Conservation (phyloP, 2,888 invertebrate species). For the Drosophila pegasa region DNA sequence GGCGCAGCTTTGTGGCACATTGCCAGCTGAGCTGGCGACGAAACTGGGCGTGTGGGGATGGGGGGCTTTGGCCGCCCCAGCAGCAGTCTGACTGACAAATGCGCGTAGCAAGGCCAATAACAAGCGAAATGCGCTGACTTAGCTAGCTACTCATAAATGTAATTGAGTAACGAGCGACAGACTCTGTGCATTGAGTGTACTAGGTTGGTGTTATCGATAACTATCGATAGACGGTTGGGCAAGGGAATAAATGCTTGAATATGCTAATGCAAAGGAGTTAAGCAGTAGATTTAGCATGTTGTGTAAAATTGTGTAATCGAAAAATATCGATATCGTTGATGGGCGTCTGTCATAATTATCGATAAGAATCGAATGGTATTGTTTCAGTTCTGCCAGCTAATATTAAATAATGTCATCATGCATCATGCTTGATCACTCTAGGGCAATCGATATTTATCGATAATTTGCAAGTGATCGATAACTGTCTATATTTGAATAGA, state of each 20-base stretch:
- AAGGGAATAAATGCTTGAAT: background rate
- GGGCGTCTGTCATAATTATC: background rate
- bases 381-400: too few species aligned
- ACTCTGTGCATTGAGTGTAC: background rate
- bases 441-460: background rate
- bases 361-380: background rate
- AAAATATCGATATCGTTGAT: background rate
- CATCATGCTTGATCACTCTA: too few species aligned
- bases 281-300: background rate
- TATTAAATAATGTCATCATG: too few species aligned
- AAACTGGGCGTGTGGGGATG: background rate
- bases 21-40: background rate
- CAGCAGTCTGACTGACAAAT: slow-evolving; percentile 14
- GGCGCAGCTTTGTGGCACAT: slow-evolving; percentile 42
- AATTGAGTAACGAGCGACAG: slow-evolving; percentile 8
- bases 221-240: background rate
- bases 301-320: background rate
- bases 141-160: slow-evolving; percentile 15
- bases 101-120: slow-evolving; percentile 18
- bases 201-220: slow-evolving; percentile 23
- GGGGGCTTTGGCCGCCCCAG: background rate
- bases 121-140: slow-evolving; percentile 2
- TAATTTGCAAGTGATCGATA: background rate
- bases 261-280: background rate
- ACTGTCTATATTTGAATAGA: too few species aligned